Evolutionary conservation across 1,140 invertebrate genomes (phyloP), one percentile per base, ranked within the genome.

Genomic region (Phymorhynchus buccinoides): DNA sequence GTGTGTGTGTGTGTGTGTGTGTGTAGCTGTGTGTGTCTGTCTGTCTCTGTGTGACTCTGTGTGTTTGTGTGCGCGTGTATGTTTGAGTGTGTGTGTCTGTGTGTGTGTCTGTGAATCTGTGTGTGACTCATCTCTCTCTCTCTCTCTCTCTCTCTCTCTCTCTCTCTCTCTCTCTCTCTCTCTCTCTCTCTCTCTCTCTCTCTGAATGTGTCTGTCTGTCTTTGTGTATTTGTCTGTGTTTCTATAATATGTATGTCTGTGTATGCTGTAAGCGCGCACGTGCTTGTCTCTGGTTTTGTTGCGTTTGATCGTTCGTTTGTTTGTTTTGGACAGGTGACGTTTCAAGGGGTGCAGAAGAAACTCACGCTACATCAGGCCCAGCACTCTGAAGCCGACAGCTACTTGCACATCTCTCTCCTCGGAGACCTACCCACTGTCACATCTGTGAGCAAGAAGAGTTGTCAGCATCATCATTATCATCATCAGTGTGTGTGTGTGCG

Each of bases 291-390:
- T n/a, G n/a, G n/a, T n/a, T n/a, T n/a, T n/a, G n/a, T n/a, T n/a
- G n/a, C n/a, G n/a, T n/a, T n/a, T n/a, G n/a, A n/a, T n/a, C 22
- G 22, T 52, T 12, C 22, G 48, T 52, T 66, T 27, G 18, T 14
- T 12, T 30, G 37, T 68, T 35, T n/a, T 35, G 39, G 66, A 14
- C 80, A 83, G 80, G 80, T 83, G 39, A 83, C 80, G 27, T 83
- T 83, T 41, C 80, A 83, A 71, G 66, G 80, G 0, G 3, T 83
- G 37, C 80, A 83, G 66, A 44, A 71, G n/a, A 41, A 71, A 14
- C 39, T 71, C 39, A 71, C 62, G 0, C 66, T 83, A 6, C 62
- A 32, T 1, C 52, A 62, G 3, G 80, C 62, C 12, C n/a, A 37
- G 30, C 41, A 48, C 30, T 81, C 80, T 3, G n/a, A 56, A n/a